A percentile compares a stretch with the other conserved stretches of the same genome.
These are phyloP conservation scores for Bombus cullumanus DNA, from an alignment of 1,140 invertebrate genomes.

Conservation along the genomic window DNA sequence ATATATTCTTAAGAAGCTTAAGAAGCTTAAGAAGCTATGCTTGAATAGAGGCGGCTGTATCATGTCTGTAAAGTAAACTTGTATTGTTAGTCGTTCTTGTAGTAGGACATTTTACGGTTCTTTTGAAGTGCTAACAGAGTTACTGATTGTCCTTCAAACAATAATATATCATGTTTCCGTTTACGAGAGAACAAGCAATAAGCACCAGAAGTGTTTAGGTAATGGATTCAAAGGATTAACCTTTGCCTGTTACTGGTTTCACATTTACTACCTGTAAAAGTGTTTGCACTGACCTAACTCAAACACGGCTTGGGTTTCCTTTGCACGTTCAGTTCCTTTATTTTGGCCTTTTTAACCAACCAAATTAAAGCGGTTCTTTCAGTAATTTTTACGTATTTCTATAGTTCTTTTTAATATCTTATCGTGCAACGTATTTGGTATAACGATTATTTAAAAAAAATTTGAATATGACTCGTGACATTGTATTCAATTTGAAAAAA, in stretches of 20 bases:
- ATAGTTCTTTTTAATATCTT: no score
- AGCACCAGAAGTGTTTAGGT: slow-evolving; percentile 42
- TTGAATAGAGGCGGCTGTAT: no score
- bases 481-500: neutral
- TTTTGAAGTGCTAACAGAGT: neutral
- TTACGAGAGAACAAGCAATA: slow-evolving; percentile 15
- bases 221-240: slow-evolving; percentile 44
- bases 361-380: no score
- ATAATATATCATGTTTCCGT: slow-evolving; percentile 36
- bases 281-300: slow-evolving; percentile 32
- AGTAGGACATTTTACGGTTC: neutral
- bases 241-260: slow-evolving; percentile 17
- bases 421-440: no score
- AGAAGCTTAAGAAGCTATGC: no score
- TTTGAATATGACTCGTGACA: neutral
- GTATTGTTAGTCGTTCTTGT: neutral
- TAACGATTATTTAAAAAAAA: neutral
- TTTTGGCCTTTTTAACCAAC: neutral
- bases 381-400: no score
- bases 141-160: neutral
- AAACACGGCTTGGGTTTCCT: slow-evolving; percentile 31
- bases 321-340: slow-evolving; percentile 9
- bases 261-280: slow-evolving; percentile 36
- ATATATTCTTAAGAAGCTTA: no score
- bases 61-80: neutral